These are phyloP conservation scores for Thamnophis sirtalis DNA, from an alignment of 2,113 vertebrate genomes.

Conservation along the genomic window DNA sequence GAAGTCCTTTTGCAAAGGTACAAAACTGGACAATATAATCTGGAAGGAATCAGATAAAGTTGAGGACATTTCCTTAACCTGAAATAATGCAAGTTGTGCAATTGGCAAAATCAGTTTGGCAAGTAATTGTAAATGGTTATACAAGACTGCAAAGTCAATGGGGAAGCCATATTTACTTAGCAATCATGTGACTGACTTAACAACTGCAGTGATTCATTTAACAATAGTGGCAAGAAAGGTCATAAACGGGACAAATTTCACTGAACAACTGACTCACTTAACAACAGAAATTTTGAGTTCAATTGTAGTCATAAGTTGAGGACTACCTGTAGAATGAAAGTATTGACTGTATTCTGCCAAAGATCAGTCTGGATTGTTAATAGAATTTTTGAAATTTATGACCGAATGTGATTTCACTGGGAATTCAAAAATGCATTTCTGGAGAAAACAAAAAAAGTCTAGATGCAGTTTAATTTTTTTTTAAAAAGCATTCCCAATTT, in stretches of 20 bases:
- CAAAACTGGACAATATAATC: background rate
- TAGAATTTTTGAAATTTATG: background rate
- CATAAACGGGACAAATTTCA: background rate
- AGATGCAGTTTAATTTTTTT: conserved; percentile 20
- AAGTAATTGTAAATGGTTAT: background rate
- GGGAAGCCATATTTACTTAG: background rate
- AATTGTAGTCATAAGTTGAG: background rate
- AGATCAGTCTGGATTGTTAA: background rate
- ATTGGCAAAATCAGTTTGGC: conserved; percentile 16
- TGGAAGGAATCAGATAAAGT: conserved; percentile 15
- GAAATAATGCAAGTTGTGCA: conserved; percentile 7
- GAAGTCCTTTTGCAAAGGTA: conserved; percentile 5
- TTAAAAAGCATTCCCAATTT: conserved; percentile 22
- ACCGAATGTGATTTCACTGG: conserved; percentile 13
- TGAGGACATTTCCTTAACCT: background rate
- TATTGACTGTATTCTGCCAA: background rate
- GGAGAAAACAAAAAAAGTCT: background rate
- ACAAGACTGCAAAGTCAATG: background rate
- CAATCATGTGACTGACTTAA: background rate
- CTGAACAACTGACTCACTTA: background rate
- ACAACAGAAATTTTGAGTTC: background rate
- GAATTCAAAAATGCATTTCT: conserved; percentile 33
- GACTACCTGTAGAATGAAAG: background rate
- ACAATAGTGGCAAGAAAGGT: background rate
- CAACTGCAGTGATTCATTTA: background rate